Conservation (phyloP, 1,140 invertebrate genomes). For the Bombus soroeensis region DNA sequence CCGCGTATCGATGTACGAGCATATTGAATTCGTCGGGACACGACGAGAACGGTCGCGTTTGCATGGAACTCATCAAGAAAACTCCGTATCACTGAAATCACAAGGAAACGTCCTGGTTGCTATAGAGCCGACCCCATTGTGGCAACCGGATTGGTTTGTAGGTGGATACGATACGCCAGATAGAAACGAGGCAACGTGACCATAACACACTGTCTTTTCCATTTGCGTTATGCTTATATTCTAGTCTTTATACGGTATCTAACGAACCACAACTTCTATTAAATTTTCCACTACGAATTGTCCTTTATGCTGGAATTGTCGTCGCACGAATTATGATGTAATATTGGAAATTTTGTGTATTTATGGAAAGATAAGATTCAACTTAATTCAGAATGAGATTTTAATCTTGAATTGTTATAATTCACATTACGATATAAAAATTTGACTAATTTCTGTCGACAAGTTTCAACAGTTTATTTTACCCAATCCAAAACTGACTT, state of each 20-base stretch:
- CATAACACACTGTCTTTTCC: not conserved
- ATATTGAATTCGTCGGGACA: conserved; percentile 18
- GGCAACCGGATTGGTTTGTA: conserved; percentile 58
- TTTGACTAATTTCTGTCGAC: too few species aligned
- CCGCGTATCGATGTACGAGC: conserved; percentile 3
- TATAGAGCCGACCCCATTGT: conserved; percentile 52
- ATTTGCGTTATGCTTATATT: not conserved
- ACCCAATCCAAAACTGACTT: too few species aligned
- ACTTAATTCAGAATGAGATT: too few species aligned
- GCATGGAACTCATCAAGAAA: conserved; percentile 49
- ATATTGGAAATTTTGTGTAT: too few species aligned
- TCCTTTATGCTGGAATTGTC: not conserved
- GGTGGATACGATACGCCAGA: conserved; percentile 54
- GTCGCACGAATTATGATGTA: too few species aligned
- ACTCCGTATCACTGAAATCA: conserved; percentile 34
- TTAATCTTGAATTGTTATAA: too few species aligned
- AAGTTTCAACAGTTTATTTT: too few species aligned
- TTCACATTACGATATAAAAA: too few species aligned
- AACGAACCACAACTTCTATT: not conserved
- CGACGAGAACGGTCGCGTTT: conserved; percentile 1
- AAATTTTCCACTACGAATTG: not conserved
- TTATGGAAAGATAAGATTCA: too few species aligned
- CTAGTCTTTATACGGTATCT: not conserved
- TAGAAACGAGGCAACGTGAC: conserved; percentile 34
- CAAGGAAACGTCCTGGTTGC: conserved; percentile 30